Evolutionary conservation across 2,797 vertebrate species (phyloP).

Genomic region (Sebastiscus albofasciatus): DNA sequence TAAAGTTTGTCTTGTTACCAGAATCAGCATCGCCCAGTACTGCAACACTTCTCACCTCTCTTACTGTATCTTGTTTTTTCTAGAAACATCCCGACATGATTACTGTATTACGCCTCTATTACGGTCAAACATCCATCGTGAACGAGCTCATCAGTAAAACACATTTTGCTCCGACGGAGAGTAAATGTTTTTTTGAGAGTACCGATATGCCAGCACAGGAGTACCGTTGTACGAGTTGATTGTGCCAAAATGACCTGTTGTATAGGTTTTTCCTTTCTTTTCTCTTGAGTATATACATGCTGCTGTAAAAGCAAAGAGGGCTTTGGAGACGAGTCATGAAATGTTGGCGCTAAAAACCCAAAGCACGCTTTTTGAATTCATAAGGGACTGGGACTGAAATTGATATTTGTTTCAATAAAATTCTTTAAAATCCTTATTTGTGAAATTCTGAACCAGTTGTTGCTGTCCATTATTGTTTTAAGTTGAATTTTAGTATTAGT

Average conservation of each 20-base stretch:
- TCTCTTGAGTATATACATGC: conserved; percentile 71
- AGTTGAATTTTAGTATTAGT: not conserved
- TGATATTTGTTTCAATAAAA: conserved; percentile 89
- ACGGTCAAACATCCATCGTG: conserved; percentile 47
- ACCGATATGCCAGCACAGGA: conserved; percentile 68
- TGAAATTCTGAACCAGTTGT: conserved; percentile 60
- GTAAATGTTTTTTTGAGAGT: conserved; percentile 51
- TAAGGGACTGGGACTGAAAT: conserved; percentile 85
- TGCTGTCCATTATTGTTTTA: conserved; percentile 26
- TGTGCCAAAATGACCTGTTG: conserved; percentile 86
- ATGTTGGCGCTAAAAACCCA: conserved; percentile 82
- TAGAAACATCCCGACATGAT: conserved; percentile 51
- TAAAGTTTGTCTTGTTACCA: conserved; percentile 6
- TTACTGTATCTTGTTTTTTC: conserved; percentile 60
- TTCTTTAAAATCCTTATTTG: conserved; percentile 79
- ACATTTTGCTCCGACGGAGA: conserved; percentile 54
- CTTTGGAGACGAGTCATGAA: conserved; percentile 75
- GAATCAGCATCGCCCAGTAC: conserved; percentile 29
- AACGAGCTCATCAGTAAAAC: conserved; percentile 49
- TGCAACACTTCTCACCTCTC: conserved; percentile 27
- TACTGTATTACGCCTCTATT: conserved; percentile 62
- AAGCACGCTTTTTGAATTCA: conserved; percentile 84
- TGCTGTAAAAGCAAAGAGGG: conserved; percentile 81
- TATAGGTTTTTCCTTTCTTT: conserved; percentile 56
- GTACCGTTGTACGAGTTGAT: conserved; percentile 70